These are phyloP conservation scores for Cremastinae sp. DNA, from an alignment of 2,888 invertebrate genomes.

Conservation along the genomic window DNA sequence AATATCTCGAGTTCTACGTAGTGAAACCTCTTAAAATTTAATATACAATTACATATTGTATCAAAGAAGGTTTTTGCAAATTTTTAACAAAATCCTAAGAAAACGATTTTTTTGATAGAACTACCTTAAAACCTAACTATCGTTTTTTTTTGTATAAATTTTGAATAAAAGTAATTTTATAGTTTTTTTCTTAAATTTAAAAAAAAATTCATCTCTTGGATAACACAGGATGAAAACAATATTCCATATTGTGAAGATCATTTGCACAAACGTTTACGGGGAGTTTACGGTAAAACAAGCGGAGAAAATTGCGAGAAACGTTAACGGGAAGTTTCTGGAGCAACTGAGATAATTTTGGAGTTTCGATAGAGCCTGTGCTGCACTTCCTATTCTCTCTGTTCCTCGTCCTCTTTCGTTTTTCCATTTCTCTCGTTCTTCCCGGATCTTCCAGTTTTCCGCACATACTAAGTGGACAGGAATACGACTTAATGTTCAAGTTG, in stretches of 20 bases:
- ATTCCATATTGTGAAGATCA: background rate
- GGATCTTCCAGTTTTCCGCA: constrained; percentile 56
- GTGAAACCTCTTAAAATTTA: no score
- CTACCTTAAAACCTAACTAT: no score
- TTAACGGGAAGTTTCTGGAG: constrained; percentile 39
- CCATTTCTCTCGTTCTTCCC: no score
- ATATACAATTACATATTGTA: no score
- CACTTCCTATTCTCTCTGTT: constrained; percentile 24
- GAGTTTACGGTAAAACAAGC: background rate
- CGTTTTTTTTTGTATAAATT: no score
- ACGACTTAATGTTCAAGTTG: constrained; percentile 51
- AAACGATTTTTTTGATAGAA: no score
- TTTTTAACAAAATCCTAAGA: no score
- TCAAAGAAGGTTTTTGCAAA: no score
- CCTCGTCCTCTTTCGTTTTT: no score
- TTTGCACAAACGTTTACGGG: background rate
- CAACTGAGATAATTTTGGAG: constrained; percentile 46
- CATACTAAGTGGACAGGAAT: constrained; percentile 18
- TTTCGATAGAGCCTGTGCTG: constrained; percentile 29
- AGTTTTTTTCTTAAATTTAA: background rate
- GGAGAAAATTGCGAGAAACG: constrained; percentile 21
- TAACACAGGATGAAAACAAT: background rate
- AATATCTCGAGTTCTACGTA: no score
- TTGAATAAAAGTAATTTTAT: no score
- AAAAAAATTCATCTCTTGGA: background rate